Evolutionary conservation across 1,140 invertebrate genomes (phyloP).

Genomic region (Geopemphigus sp.): DNA sequence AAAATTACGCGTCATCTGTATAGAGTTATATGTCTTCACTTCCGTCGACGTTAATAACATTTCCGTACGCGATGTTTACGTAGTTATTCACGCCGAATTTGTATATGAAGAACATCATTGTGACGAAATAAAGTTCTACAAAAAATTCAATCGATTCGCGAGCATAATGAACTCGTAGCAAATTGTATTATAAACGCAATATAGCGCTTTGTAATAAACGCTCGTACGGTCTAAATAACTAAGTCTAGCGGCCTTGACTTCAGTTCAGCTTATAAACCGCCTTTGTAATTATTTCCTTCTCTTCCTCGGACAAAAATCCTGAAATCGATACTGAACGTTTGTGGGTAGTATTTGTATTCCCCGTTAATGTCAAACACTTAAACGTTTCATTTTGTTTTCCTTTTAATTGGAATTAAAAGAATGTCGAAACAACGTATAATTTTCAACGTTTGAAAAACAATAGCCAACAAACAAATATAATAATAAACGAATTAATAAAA

Average conservation of each 20-base stretch:
- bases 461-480: too few species aligned
- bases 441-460: not conserved
- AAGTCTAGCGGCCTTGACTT: not conserved
- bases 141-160: not conserved
- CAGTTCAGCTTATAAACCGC: not conserved
- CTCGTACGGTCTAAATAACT: not conserved
- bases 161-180: not conserved
- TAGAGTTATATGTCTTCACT: not conserved
- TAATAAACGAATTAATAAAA: too few species aligned
- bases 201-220: not conserved
- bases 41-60: not conserved
- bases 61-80: not conserved
- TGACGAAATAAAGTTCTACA: not conserved
- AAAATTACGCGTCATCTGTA: not conserved
- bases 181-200: not conserved
- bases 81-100: not conserved
- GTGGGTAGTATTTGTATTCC: not conserved
- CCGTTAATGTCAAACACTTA: not conserved
- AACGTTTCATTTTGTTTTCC: not conserved
- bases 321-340: slow-evolving; percentile 4
- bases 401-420: not conserved
- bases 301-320: not conserved
- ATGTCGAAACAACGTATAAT: not conserved
- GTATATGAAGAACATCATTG: not conserved
- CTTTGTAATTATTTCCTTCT: slow-evolving; percentile 4